Base-by-base conservation (phyloP, 2,888 invertebrate genomes). In the Phyto melanocephala region DNA sequence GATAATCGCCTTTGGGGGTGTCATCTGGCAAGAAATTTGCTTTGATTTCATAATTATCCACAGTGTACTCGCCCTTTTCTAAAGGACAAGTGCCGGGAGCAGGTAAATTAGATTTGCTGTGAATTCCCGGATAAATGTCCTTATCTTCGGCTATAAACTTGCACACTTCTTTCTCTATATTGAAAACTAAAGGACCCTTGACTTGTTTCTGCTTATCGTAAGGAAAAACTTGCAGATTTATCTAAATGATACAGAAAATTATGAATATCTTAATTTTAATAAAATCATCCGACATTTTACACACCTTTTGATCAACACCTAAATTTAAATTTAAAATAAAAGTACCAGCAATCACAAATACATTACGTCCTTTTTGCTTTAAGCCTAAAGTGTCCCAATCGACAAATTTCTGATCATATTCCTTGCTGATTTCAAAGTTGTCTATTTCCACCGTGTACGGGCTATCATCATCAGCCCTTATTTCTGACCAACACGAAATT, bases 371-470 rank as follows among this genome's bases (percentile, higher is more conserved):
- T 17, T 85, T 84, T 76, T 87, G 86, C 81, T 87, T 88, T 84
- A 89, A 85, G 6, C 87, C 85, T 81, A 89, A 60, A 3, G 87
- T 86, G 13, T 86, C 86, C 89, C 89, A 89, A 45, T 87, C 87
- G 10, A 89, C 52, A 87, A 86, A 89, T 4, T 86, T 84, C 0
- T 70, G 81, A 67, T 87, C 86, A 54, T 85, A 86, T 8, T 85
- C 71, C 1, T 63, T 70, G 20, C 79, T 84, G 8, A 67, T 79
- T 22, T 86, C 84, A n/a, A 89, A 89, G 3, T 85, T 86, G 33
- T 87, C 88, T 15, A 89, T 72, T 67, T 89, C 89, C 11, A 88
- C 84, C 0, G 40, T 47, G 17, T 67, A 79, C n/a, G 65, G 7
- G n/a, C n/a, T 35, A 1, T 71, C 22, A 0, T 56, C 40, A n/a